Base-by-base conservation (phyloP, 2,888 invertebrate species). In the Augiades crinisus region DNA sequence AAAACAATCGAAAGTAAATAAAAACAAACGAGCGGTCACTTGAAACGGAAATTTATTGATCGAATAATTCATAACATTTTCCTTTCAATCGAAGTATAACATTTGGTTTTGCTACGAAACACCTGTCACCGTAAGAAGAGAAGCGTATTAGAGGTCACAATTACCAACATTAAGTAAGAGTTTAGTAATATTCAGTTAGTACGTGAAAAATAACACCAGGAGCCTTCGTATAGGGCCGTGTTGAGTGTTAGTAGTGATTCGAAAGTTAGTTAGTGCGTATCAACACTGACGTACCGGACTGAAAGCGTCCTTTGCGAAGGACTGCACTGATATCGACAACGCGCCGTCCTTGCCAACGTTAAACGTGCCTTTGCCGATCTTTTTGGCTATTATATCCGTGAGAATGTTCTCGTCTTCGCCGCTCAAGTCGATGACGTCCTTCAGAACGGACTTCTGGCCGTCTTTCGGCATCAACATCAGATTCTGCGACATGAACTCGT, bases 401-500 rank as follows among this genome's bases (percentile, higher is more conserved):
- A 83, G 36, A 13, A 79, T 68, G 19, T 68, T 66, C 40, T 81
- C 81, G 13, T 82, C 84, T 1, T 86, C 87, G 1, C 82, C 83
- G 21, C 86, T 87, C 10, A 90, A 57, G 30, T 89, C 88, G 12
- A 90, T 88, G 0, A 86, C 80, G 3, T 85, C 83, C 61, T 81
- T 85, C 0, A 80, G 47, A 0, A 83, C 71, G 0, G 85, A 75
- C 53, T 80, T 81, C 0, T 69, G 65, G 17, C 58, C 69, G 0
- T 82, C 78, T 63, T 84, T 90, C 0, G 90, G 87, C 77, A 88
- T 79, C 5, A 90, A 58, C 76, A 80, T 83, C 0, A 90, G 53
- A 52, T 90, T 85, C 55, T 85, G 75, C 0, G 83, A 81, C 90
- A 90, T 90, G 16, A 85, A 90, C 52, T 89, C 83, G 56, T 88